Conservation (phyloP, 35 echinoderm and acorn worm species). For the Nesometra sesokonis region DNA sequence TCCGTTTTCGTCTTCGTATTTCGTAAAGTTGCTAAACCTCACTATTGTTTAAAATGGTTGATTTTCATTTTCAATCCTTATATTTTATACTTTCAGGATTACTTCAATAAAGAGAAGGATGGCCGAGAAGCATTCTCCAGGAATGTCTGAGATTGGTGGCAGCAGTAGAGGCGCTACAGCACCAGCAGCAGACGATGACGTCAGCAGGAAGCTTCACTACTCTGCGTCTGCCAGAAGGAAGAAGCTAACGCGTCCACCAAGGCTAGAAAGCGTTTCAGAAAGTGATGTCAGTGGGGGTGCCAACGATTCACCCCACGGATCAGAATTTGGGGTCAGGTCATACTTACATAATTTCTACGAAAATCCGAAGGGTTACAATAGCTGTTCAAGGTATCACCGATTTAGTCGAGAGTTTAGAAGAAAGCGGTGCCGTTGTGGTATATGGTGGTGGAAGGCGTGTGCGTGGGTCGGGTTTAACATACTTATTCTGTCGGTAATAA, state of each 20-base stretch:
- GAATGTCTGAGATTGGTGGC: background rate
- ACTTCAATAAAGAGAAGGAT: background rate
- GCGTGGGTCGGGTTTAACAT: slow-evolving; percentile 90
- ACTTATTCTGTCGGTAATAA: slow-evolving; percentile 63
- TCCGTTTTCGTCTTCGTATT: no score
- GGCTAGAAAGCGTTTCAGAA: slow-evolving; percentile 90
- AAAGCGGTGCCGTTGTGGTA: slow-evolving; percentile 28
- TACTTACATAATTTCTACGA: slow-evolving; percentile 98
- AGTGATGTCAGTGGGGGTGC: slow-evolving; percentile 67
- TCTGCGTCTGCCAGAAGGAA: slow-evolving; percentile 36
- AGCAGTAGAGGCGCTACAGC: background rate
- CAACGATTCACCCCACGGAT: slow-evolving; percentile 46
- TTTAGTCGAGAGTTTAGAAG: slow-evolving; percentile 30
- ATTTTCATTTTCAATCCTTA: background rate
- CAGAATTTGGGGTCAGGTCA: slow-evolving; percentile 77
- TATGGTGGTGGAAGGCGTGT: slow-evolving; percentile 93
- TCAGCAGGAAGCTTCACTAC: background rate
- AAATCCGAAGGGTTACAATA: slow-evolving; percentile 38
- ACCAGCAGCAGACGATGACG: background rate
- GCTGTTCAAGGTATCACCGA: slow-evolving; percentile 29
- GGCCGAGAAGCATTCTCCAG: background rate
- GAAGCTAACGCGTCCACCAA: slow-evolving; percentile 56
- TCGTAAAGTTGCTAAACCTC: no score
- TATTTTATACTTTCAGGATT: background rate
- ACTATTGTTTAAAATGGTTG: no score